Conservation (phyloP, 2,113 vertebrate genomes). For the Nibea albiflora region DNA sequence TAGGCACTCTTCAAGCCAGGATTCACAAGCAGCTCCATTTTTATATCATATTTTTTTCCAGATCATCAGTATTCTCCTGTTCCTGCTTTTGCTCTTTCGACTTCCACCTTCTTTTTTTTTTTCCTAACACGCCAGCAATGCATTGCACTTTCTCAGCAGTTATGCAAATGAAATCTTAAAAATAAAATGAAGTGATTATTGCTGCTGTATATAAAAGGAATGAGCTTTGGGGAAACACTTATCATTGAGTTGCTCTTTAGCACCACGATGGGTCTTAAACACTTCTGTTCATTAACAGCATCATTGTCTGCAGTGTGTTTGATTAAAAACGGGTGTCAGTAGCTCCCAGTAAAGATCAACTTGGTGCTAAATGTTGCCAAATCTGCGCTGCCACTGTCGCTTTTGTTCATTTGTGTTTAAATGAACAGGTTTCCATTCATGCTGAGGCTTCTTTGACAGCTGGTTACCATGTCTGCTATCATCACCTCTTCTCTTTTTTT, state of each 20-base stretch:
- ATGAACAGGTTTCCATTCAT: constrained; percentile 50
- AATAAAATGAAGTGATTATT: neutral
- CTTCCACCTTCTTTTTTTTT: constrained; percentile 28
- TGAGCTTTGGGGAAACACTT: constrained; percentile 45
- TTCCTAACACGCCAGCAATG: constrained; percentile 31
- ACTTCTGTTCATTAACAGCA: neutral
- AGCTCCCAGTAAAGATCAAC: constrained; percentile 42
- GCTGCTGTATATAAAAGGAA: constrained; percentile 30
- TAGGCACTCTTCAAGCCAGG: neutral
- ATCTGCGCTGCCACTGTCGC: constrained; percentile 47
- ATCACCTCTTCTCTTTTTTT: constrained; percentile 44
- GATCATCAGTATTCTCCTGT: constrained; percentile 73
- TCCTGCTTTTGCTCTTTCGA: constrained; percentile 49
- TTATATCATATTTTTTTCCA: neutral
- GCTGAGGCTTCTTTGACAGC: constrained; percentile 40
- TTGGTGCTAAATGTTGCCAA: constrained; percentile 65
- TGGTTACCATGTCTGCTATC: constrained; percentile 41
- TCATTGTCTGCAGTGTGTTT: constrained; percentile 6
- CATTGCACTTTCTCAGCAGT: constrained; percentile 33
- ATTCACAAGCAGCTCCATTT: constrained; percentile 10
- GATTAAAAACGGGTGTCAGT: neutral
- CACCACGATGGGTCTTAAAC: constrained; percentile 13
- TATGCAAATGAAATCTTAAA: neutral
- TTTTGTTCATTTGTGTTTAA: constrained; percentile 60
- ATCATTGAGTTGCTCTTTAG: constrained; percentile 65